Evolutionary conservation across 2,113 vertebrate species (phyloP).

Genomic region (Diadophis punctatus): DNA sequence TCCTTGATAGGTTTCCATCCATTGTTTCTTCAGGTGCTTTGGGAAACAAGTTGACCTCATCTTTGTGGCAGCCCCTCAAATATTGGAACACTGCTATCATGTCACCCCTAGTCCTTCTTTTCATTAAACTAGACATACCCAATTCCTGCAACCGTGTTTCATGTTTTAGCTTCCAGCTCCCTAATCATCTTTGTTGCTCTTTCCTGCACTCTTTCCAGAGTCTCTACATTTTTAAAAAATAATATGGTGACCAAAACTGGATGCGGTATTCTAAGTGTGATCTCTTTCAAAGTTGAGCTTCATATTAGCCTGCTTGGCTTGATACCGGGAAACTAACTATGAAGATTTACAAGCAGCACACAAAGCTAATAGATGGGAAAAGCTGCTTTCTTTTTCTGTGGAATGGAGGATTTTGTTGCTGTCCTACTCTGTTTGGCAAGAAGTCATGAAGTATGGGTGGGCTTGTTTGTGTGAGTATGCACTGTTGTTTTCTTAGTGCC

Average conservation of each 20-base stretch:
- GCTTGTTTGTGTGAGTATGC: neutral
- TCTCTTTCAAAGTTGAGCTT: neutral
- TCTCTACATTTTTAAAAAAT: neutral
- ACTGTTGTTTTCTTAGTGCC: neutral
- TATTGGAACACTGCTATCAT: neutral
- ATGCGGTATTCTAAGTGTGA: neutral
- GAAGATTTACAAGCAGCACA: neutral
- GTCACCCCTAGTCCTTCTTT: neutral
- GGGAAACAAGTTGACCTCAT: neutral
- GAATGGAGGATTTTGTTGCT: neutral
- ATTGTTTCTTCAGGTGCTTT: neutral
- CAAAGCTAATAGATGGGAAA: neutral
- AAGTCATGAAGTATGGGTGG: neutral
- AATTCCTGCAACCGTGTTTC: neutral
- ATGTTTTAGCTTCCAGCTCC: neutral
- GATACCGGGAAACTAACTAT: neutral
- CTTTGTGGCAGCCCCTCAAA: neutral
- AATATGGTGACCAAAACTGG: neutral
- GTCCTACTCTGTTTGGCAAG: neutral
- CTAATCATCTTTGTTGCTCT: neutral
- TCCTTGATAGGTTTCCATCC: neutral
- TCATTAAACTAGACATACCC: neutral
- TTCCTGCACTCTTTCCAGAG: neutral
- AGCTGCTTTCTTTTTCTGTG: neutral
- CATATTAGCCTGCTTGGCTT: neutral